These are phyloP conservation scores for Phocides pigmalion DNA, from an alignment of 1,140 invertebrate species.

Conservation along the genomic window DNA sequence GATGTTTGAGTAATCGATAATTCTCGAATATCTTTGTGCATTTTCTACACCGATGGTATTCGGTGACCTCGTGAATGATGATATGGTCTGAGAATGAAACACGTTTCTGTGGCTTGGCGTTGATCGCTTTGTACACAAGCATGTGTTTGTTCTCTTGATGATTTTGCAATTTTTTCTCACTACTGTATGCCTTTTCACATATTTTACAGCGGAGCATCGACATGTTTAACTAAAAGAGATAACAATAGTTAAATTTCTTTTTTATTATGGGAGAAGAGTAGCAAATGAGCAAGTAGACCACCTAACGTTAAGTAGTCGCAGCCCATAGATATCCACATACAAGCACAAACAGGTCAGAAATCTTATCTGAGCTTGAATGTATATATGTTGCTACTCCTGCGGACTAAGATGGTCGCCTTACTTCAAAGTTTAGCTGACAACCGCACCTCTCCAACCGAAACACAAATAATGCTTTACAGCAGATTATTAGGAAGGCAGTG, in stretches of 20 bases:
- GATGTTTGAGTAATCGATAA: slow-evolving; percentile 55
- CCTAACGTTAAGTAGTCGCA: too few relatives aligned
- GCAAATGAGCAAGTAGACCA: too few relatives aligned
- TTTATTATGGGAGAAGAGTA: too few relatives aligned
- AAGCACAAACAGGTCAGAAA: too few relatives aligned
- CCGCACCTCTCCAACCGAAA: too few relatives aligned
- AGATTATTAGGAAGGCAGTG: too few relatives aligned
- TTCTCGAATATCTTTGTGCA: slow-evolving; percentile 65
- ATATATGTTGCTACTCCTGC: too few relatives aligned
- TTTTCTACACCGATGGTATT: slow-evolving; percentile 70
- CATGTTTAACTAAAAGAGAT: slow-evolving; percentile 20
- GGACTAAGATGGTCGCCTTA: too few relatives aligned
- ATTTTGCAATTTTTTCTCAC: slow-evolving; percentile 57
- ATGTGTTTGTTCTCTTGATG: slow-evolving; percentile 68
- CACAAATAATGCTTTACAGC: too few relatives aligned
- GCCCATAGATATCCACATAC: too few relatives aligned
- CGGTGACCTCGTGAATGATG: slow-evolving; percentile 62
- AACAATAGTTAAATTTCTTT: neutral
- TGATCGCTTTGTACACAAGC: slow-evolving; percentile 48
- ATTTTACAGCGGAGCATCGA: slow-evolving; percentile 53
- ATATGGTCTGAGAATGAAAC: slow-evolving; percentile 71
- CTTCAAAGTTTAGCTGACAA: too few relatives aligned
- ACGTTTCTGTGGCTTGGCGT: slow-evolving; percentile 53
- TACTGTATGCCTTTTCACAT: slow-evolving; percentile 57
- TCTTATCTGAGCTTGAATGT: too few relatives aligned